phyloP scores from a whole-genome alignment of 2,888 invertebrate species.

The Hetaerina titia region DNA sequence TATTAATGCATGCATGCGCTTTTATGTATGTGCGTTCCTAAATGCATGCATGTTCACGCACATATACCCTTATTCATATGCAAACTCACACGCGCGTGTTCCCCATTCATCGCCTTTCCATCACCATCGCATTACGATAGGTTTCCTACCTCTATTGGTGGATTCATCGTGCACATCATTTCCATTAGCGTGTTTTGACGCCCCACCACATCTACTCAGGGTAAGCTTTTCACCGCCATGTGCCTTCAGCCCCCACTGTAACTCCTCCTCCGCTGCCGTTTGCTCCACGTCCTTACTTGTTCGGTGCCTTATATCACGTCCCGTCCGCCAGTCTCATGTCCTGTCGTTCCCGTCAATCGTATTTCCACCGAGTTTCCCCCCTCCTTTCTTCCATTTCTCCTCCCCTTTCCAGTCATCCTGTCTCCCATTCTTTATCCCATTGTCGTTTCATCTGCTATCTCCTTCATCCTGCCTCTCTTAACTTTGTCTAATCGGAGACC shows the following conservation, averaged over 20 bases:
- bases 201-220: background rate
- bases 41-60: background rate
- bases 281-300: no score
- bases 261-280: background rate
- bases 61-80: no score
- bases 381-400: background rate
- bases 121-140: background rate
- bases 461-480: slow-evolving; percentile 19
- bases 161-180: background rate
- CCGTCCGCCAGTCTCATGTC: background rate
- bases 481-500: background rate
- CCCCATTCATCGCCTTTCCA: background rate
- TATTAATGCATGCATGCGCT: no score
- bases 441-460: slow-evolving; percentile 56
- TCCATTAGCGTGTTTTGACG: slow-evolving; percentile 3
- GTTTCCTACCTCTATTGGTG: background rate
- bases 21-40: no score
- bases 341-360: background rate
- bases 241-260: background rate
- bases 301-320: background rate
- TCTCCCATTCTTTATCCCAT: slow-evolving; percentile 1
- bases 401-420: background rate
- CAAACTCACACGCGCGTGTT: background rate
- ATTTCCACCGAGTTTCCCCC: background rate
- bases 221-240: background rate